Base-by-base conservation (phyloP, 23 tunicate genomes). In the Diplosoma virens region DNA sequence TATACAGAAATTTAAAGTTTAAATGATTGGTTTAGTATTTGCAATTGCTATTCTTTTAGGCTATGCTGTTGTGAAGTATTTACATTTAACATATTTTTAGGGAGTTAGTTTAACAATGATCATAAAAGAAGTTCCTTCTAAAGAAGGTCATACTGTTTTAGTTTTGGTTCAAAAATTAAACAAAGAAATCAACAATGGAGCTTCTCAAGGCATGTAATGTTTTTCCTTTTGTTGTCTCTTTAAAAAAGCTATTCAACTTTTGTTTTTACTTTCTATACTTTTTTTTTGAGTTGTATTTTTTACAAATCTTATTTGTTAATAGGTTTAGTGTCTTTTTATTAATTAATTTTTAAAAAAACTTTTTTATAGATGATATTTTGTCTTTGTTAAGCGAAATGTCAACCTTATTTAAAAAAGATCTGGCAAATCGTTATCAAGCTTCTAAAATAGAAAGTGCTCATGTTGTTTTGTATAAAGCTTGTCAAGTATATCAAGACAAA, bases 41-140 rank as follows among this genome's bases (percentile, higher is more conserved):
- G n/a, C n/a, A n/a, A n/a, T n/a, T n/a, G n/a, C n/a, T n/a, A n/a
- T n/a, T n/a, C n/a, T n/a, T n/a, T n/a, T n/a, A n/a, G n/a, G n/a
- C n/a, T n/a, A n/a, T n/a, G n/a, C n/a, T n/a, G n/a, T n/a, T n/a
- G n/a, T n/a, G n/a, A n/a, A n/a, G n/a, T n/a, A n/a, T n/a, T n/a
- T n/a, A n/a, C n/a, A n/a, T n/a, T n/a, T n/a, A n/a, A n/a, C 24
- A n/a, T 67, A 7, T 67, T 34, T 34, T 26, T 61, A 87, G 93
- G 93, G 86, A 11, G 81, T 87, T 14, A 74, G 50, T 35, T 59
- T 87, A 7, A 70, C 47, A n/a, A 87, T 87, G 81, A 87, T 87
- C 47, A 87, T 87, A 11, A 87, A 87, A 66, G 86, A 74, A 66
- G 68, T 60, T 59, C 84, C 85, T 21, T 25, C 58, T 14, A 37